phyloP scores from a whole-genome alignment of 2,113 vertebrate species.

The Cranoglanis bouderius region DNA sequence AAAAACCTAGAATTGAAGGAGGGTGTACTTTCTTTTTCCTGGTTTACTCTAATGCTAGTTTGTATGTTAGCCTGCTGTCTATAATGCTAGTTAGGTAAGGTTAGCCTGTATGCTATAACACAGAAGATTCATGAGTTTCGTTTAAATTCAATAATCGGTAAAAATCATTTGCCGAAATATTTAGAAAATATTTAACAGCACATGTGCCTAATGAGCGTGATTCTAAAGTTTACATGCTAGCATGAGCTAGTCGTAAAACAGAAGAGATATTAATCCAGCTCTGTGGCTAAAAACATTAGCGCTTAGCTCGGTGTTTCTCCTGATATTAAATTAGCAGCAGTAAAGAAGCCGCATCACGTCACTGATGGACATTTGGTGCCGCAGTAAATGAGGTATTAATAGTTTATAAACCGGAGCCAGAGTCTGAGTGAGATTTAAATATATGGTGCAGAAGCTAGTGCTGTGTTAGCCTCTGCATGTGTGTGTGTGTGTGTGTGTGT shows the following conservation, averaged over 20 bases:
- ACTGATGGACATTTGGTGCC: conserved; percentile 67
- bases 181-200: not conserved
- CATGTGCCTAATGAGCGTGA: not conserved
- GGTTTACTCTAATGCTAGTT: not conserved
- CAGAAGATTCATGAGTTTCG: not conserved
- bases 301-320: conserved; percentile 53
- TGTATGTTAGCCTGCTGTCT: not conserved
- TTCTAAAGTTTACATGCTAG: not conserved
- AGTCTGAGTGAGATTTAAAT: conserved; percentile 74
- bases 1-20: not conserved
- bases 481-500: conserved; percentile 20
- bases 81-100: not conserved
- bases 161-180: not conserved
- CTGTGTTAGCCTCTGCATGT: conserved; percentile 50
- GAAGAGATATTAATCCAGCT: not conserved
- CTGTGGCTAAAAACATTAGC: conserved; percentile 15
- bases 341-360: conserved; percentile 73
- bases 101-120: not conserved
- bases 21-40: not conserved
- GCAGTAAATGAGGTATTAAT: conserved; percentile 69
- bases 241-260: not conserved
- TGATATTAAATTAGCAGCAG: conserved; percentile 67
- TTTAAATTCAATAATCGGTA: not conserved
- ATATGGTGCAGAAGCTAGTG: conserved; percentile 63
- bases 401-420: conserved; percentile 71